A percentile compares a stretch with the other conserved stretches of the same genome.
phyloP scores from a whole-genome alignment of 2,797 vertebrate species.

The Lepilemur ruficaudatus region DNA sequence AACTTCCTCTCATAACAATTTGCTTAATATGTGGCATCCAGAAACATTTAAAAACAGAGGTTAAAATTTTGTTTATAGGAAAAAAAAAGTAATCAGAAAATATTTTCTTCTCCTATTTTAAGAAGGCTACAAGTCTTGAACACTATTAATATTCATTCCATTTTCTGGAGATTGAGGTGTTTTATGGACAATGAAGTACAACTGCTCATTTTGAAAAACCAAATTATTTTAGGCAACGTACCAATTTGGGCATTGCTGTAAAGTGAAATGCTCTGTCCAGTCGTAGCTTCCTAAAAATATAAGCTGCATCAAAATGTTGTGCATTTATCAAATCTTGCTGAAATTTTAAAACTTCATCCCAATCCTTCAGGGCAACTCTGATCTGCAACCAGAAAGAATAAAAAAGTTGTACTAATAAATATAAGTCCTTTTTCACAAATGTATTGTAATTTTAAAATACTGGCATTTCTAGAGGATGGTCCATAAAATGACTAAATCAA shows the following conservation, averaged over 20 bases:
- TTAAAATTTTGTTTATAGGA: constrained; percentile 10
- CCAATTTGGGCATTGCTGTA: constrained; percentile 91
- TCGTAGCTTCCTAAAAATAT: constrained; percentile 88
- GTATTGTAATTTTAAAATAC: constrained; percentile 1
- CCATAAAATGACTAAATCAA: neutral
- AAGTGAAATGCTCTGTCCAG: constrained; percentile 91
- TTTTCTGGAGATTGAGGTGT: neutral
- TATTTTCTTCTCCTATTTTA: neutral
- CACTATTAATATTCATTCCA: neutral
- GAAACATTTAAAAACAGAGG: constrained; percentile 25
- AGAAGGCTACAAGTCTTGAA: neutral
- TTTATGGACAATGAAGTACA: neutral
- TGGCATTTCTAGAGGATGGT: neutral
- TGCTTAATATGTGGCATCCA: neutral
- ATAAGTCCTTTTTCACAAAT: neutral
- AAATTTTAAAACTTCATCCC: constrained; percentile 90
- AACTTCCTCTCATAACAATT: neutral
- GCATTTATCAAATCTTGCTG: constrained; percentile 90
- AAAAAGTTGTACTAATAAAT: constrained; percentile 1
- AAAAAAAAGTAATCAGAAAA: constrained; percentile 10
- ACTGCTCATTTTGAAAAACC: constrained; percentile 12
- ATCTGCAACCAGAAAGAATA: constrained; percentile 83
- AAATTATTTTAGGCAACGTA: constrained; percentile 79
- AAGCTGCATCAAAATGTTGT: constrained; percentile 91
- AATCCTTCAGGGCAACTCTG: constrained; percentile 92